These are phyloP conservation scores for Mormyrus proboscirostris DNA, from an alignment of 2,797 vertebrate genomes.

Conservation along the genomic window DNA sequence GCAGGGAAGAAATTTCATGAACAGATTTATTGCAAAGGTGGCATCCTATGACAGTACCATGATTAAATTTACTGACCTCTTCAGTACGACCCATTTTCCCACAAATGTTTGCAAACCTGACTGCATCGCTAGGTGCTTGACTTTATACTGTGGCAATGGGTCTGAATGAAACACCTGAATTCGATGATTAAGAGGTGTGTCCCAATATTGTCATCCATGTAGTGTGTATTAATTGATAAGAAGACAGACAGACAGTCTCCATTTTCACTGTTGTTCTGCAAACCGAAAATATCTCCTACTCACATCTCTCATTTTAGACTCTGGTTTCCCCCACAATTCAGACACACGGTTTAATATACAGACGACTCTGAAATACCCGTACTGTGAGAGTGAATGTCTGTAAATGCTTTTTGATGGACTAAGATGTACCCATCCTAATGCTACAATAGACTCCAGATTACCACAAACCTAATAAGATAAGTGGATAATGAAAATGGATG, in stretches of 20 bases:
- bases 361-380: neutral
- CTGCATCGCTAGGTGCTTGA: neutral
- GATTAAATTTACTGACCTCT: neutral
- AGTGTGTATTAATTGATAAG: neutral
- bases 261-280: neutral
- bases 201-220: neutral
- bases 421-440: neutral
- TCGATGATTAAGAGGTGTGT: neutral
- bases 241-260: neutral
- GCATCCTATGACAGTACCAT: neutral
- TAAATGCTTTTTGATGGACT: neutral
- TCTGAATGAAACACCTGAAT: neutral
- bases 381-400: neutral
- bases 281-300: neutral
- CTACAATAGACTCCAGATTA: neutral
- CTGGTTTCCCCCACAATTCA: neutral
- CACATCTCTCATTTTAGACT: neutral
- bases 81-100: neutral
- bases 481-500: neutral
- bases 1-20: neutral
- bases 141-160: neutral
- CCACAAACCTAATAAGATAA: neutral
- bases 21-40: neutral
- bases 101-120: neutral
- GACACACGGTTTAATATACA: neutral